Evolutionary conservation across 2,113 vertebrate genomes (phyloP).

Genomic region (Melanerpes aurifrons): DNA sequence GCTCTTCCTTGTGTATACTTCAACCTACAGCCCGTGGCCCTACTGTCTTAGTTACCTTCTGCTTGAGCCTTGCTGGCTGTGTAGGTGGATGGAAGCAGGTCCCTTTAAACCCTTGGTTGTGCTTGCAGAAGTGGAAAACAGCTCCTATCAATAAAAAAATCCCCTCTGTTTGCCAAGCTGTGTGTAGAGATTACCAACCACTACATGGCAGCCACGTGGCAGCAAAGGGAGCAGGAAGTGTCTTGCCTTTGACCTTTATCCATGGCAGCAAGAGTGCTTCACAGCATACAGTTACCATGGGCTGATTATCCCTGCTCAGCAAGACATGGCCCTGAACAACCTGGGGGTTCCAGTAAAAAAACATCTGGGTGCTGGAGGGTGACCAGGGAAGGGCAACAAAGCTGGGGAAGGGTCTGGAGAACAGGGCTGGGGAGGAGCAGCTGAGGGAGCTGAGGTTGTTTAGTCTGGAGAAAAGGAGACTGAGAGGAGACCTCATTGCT

Average conservation of each 20-base stretch:
- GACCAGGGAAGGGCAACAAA: no score
- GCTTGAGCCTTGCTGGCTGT: background rate
- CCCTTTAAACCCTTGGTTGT: constrained; percentile 60
- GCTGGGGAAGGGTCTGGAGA: no score
- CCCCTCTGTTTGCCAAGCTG: constrained; percentile 42
- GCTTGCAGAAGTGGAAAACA: constrained; percentile 56
- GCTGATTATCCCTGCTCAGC: background rate
- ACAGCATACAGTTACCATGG: background rate
- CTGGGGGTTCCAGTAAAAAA: background rate
- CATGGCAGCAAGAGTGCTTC: background rate
- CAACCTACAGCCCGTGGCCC: background rate
- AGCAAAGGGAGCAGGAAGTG: constrained; percentile 67
- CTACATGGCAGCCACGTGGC: constrained; percentile 67
- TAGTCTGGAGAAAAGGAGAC: no score
- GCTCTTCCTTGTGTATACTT: background rate
- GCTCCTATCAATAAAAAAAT: background rate
- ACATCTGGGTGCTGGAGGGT: no score
- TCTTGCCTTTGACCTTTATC: constrained; percentile 64
- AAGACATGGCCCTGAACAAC: background rate
- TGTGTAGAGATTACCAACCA: constrained; percentile 62
- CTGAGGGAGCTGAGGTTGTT: no score
- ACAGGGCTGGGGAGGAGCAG: no score
- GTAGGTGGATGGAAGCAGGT: background rate
- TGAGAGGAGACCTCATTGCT: no score
- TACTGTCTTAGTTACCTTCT: background rate